Percentiles rank a stretch among this genome's conserved stretches.
These are phyloP conservation scores for Fragum sueziense DNA, from an alignment of 2,888 invertebrate species.

Conservation along the genomic window DNA sequence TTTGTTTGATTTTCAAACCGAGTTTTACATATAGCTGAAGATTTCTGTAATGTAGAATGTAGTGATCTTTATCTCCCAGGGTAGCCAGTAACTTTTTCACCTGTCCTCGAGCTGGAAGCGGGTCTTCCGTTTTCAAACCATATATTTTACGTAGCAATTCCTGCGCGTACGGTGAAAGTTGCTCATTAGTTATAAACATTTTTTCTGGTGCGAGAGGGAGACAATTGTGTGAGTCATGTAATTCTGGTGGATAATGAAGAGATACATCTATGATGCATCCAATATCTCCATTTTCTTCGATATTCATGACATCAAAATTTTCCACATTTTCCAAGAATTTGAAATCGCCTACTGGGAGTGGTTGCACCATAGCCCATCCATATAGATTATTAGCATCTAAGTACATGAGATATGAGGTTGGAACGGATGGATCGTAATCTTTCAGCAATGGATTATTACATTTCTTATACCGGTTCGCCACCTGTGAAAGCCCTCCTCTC, in stretches of 20 bases:
- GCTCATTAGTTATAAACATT: conserved; percentile 12
- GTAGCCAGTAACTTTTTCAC: conserved; percentile 27
- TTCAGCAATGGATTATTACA: conserved; percentile 45
- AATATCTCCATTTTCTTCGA: conserved; percentile 20
- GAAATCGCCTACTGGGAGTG: conserved; percentile 25
- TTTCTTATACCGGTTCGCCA: conserved; percentile 35
- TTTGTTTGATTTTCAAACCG: conserved; percentile 66
- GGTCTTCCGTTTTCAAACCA: conserved; percentile 16
- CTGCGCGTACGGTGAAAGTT: conserved; percentile 23
- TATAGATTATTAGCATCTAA: conserved; percentile 42
- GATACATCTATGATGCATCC: conserved; percentile 28
- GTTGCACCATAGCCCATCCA: conserved; percentile 31
- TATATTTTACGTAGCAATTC: conserved; percentile 23
- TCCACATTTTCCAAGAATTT: conserved; percentile 20
- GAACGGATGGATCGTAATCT: conserved; percentile 28
- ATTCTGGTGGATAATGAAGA: conserved; percentile 15
- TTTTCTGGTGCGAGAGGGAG: conserved; percentile 24
- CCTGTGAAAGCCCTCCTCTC: conserved; percentile 42
- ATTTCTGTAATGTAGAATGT: conserved; percentile 26
- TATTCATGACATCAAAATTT: conserved; percentile 19
- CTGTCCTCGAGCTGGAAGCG: conserved; percentile 5
- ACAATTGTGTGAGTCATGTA: conserved; percentile 29
- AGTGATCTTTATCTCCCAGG: conserved; percentile 23
- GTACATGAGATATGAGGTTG: conserved; percentile 35
- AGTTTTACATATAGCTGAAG: conserved; percentile 26